Conservation (phyloP, 2,888 invertebrate species). For the Drosophila recens region DNA sequence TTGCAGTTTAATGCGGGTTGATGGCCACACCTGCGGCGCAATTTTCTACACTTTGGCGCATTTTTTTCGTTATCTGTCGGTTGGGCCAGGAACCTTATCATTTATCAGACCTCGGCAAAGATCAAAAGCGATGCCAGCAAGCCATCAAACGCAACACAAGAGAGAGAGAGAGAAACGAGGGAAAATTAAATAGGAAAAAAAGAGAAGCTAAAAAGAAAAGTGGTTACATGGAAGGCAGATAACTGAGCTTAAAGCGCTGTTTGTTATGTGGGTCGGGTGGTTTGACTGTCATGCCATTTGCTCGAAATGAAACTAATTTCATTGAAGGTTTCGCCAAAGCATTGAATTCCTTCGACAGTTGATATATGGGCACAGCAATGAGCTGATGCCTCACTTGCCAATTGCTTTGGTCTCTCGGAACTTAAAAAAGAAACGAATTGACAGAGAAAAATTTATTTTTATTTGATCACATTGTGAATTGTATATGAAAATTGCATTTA, state of each 20-base stretch:
- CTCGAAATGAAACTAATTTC: constrained; percentile 74
- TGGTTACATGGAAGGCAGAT: constrained; percentile 17
- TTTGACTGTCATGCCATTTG: constrained; percentile 61
- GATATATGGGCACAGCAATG: constrained; percentile 53
- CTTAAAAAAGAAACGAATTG: background rate
- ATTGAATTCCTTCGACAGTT: constrained; percentile 66
- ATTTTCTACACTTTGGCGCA: constrained; percentile 68
- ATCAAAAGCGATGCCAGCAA: constrained; percentile 63
- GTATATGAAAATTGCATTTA: too few relatives aligned
- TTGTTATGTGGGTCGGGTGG: constrained; percentile 60
- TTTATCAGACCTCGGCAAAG: constrained; percentile 68
- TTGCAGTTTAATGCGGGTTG: constrained; percentile 38
- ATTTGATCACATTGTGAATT: too few relatives aligned
- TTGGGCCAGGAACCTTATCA: constrained; percentile 59
- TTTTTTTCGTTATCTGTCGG: constrained; percentile 24
- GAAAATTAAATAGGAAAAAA: constrained; percentile 34
- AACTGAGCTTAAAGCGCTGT: constrained; percentile 57
- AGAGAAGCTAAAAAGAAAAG: background rate
- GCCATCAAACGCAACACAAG: constrained; percentile 46
- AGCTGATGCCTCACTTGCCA: constrained; percentile 27
- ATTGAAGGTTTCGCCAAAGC: constrained; percentile 65
- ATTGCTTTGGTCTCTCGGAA: constrained; percentile 20
- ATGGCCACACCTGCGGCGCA: constrained; percentile 62
- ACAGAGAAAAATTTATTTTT: background rate
- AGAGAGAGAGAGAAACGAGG: background rate